Conservation (phyloP, 2,797 vertebrate genomes). For the Benthosema pterotum region DNA sequence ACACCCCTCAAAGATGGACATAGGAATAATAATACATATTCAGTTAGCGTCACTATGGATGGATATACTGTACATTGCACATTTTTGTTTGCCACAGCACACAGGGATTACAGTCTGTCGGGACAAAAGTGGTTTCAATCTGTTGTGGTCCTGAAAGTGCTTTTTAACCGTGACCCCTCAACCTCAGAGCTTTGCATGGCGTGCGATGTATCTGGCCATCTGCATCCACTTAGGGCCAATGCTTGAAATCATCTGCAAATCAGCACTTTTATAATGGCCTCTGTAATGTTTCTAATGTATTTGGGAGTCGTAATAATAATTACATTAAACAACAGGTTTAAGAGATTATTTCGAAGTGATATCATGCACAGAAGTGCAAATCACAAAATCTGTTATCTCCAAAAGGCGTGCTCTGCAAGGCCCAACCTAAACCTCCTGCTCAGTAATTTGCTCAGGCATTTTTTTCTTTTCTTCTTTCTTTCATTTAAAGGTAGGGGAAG, state of each 20-base stretch:
- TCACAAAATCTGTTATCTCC: conserved; percentile 50
- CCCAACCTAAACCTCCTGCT: conserved; percentile 30
- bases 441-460: conserved; percentile 54
- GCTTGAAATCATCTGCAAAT: conserved; percentile 35
- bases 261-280: conserved; percentile 16
- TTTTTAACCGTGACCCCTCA: conserved; percentile 30
- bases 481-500: too few relatives aligned
- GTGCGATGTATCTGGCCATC: conserved; percentile 42
- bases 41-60: conserved; percentile 3
- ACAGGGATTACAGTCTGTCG: not conserved
- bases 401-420: conserved; percentile 46
- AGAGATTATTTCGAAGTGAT: conserved; percentile 74
- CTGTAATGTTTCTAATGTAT: conserved; percentile 41
- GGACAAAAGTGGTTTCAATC: not conserved
- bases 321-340: conserved; percentile 78
- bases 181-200: conserved; percentile 4
- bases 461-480: too few relatives aligned
- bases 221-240: conserved; percentile 41
- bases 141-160: conserved; percentile 2
- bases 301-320: conserved; percentile 71
- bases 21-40: too few relatives aligned
- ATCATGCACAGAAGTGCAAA: conserved; percentile 59
- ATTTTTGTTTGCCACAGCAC: not conserved
- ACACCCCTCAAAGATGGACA: too few relatives aligned
- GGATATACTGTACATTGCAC: not conserved